Base-by-base conservation (phyloP, 2,113 vertebrate genomes). In the Plotosus lineatus region DNA sequence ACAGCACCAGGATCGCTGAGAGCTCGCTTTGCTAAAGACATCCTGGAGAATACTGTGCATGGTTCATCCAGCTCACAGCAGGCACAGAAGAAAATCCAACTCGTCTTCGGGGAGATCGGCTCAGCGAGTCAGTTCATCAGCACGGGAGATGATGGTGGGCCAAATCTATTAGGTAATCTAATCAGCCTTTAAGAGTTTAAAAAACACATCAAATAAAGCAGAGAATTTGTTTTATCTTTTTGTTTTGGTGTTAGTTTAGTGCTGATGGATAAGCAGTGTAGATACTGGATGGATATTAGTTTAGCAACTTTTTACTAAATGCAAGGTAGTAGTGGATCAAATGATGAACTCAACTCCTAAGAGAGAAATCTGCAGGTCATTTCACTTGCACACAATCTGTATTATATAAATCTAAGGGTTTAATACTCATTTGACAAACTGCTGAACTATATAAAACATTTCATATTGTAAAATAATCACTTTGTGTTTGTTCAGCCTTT, bases 1-100 rank as follows among this genome's bases (percentile, higher is more conserved):
- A 83, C 75, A 1, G 92, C 89, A 17, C 94, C 95, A 9, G 71
- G 85, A 42, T 96, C 92, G 46, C 84, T 97, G 66, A 91, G 95
- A 85, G 94, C 94, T 50, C 90, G 73, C 26, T 95, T 94, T 80
- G 95, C 93, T 83, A 85, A 83, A 8, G 86, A 87, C 84, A 48
- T 94, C 81, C 90, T 95, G 75, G 90, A 86, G 78, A 96, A 96
- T 86, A 87, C 87, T 0, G 91, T 95, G 38, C 95, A 97, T 31
- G 95, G 95, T 31, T 86, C 95, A 50, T 95, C 94, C 61, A 90
- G 40, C 33, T 0, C 0, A 65, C 65, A 83, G 2, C 91, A 93
- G 0, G 94, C 93, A 14, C 42, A 58, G 36, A 87, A 92, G 60
- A 84, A 77, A 78, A 94, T 95, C 44, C 42, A 61, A 9, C 89